Evolutionary conservation across 2,888 invertebrate species (phyloP), one percentile per base, ranked within the genome.

Genomic region (Pollenia amentaria): DNA sequence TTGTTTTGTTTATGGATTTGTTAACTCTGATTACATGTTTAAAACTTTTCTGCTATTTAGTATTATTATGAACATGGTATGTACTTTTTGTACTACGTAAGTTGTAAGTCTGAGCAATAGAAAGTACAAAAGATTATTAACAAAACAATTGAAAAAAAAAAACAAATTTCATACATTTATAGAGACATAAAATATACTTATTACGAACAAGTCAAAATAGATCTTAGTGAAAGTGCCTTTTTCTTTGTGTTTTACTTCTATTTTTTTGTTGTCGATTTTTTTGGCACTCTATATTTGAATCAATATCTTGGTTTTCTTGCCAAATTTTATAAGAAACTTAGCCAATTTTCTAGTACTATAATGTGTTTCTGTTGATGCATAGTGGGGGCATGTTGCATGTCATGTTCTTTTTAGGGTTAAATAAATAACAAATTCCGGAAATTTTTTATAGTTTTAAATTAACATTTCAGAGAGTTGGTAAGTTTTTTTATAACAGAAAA

Each of bases 11-110:
- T 69, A 57, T 57, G 40, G 51, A 65, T 46, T 51, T 73, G 60
- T 75, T 57, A 65, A 73, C 64, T 70, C 64, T n/a, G 64, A 70
- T 86, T 70, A 83, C 69, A 83, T 81, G 77, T 70, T 77, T 64
- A 12, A 42, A 64, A 16, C 18, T 67, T 42, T 64, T 76, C 42
- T 42, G 44, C 18, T 60, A 3, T 51, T 69, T 69, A 16, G 42
- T 51, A 62, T 69, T 69, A 29, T 12, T 44, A 67, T 72, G 57
- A 75, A 75, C 48, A 60, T 57, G 65, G 29, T 29, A 29, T 29
- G 4, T 29, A 29, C 29, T 29, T 29, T 57, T 12, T n/a, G 29
- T 29, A 79, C 9, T 21, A n/a, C 29, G n/a, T 21, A n/a, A n/a
- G n/a, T 21, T 51, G 16, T 53, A 51, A 60, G 67, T 70, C 16